Conservation (phyloP, 2,888 invertebrate genomes). For the Heliothis peltigera region DNA sequence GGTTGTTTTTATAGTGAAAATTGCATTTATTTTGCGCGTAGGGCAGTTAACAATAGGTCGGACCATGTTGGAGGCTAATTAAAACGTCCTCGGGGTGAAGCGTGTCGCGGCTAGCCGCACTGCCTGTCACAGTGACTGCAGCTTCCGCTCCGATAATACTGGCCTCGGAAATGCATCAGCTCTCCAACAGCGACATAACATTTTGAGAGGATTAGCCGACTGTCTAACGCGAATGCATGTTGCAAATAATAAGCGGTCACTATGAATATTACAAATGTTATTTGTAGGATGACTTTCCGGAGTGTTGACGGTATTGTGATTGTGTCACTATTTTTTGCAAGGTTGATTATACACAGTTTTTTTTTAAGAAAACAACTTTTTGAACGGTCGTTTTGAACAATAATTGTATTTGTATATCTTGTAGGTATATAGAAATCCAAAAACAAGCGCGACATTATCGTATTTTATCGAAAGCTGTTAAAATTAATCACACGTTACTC, state of each 20-base stretch:
- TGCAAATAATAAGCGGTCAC: slow-evolving; percentile 23
- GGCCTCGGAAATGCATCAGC: slow-evolving; percentile 41
- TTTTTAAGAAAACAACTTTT: no score
- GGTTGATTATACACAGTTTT: no score
- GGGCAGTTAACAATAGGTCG: slow-evolving; percentile 25
- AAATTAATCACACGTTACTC: slow-evolving; percentile 48
- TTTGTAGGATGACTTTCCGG: not conserved
- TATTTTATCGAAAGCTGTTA: slow-evolving; percentile 48
- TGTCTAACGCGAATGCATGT: slow-evolving; percentile 24
- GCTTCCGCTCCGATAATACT: slow-evolving; percentile 55
- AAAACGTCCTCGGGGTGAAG: slow-evolving; percentile 61
- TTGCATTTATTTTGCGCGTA: slow-evolving; percentile 22
- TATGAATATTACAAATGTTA: not conserved
- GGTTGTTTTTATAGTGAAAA: slow-evolving; percentile 14
- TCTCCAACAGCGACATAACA: slow-evolving; percentile 28
- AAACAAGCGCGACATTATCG: slow-evolving; percentile 37
- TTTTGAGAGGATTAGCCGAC: slow-evolving; percentile 43
- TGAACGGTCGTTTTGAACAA: no score
- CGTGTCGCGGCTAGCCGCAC: slow-evolving; percentile 60
- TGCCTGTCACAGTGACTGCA: slow-evolving; percentile 61
- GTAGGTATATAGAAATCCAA: no score
- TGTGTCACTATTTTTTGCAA: no score
- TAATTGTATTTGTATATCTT: no score
- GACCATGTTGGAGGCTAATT: slow-evolving; percentile 62
- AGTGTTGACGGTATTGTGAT: not conserved